Base-by-base conservation (phyloP, 2,113 vertebrate genomes). In the Eurystomus gularis region DNA sequence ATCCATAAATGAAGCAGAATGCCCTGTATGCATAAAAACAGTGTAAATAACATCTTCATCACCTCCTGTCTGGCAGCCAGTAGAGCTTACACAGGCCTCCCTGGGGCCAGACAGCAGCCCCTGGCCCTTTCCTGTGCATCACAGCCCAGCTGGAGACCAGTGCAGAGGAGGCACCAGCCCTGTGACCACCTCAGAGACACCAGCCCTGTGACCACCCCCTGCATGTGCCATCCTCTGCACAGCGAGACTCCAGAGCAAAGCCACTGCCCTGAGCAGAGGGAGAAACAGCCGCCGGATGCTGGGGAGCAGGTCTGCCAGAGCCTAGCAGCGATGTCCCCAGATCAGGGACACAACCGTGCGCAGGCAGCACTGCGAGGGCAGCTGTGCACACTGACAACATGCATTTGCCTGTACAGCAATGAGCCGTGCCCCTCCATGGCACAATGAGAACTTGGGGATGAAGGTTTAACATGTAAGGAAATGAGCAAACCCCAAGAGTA, bases 141-240 rank as follows among this genome's bases (percentile, higher is more conserved):
- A 7, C 46, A n/a, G 6, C 28, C 14, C 37, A 17, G 46, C 24
- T 14, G 23, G 51, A 40, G 33, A 25, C 17, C 33, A 7, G 25
- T 0, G 5, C 75, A 35, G 13, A 2, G 1, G 51, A 12, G 51
- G 46, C 39, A 15, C 28, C 51, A 52, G 33, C 17, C 54, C 29
- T 16, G 16, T 44, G 42, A 44, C 48, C 48, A 19, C 48, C 48
- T 16, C 49, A 9, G 29, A 13, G 65, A 51, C 37, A 17, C 31
- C 49, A 51, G 35, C 35, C 39, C 62, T 3, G 12, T 2, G 23
- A 10, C 13, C 10, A 2, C 48, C 3, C 1, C 18, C 1, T 6
- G 37, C 46, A 24, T 35, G 31, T 29, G 57, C 40, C 16, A 4
- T 4, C 37, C 64, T n/a, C 48, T 24, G 52, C 73, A n/a, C 26